Conservation (phyloP, 1,140 invertebrate species). For the Magallana ariakensis region DNA sequence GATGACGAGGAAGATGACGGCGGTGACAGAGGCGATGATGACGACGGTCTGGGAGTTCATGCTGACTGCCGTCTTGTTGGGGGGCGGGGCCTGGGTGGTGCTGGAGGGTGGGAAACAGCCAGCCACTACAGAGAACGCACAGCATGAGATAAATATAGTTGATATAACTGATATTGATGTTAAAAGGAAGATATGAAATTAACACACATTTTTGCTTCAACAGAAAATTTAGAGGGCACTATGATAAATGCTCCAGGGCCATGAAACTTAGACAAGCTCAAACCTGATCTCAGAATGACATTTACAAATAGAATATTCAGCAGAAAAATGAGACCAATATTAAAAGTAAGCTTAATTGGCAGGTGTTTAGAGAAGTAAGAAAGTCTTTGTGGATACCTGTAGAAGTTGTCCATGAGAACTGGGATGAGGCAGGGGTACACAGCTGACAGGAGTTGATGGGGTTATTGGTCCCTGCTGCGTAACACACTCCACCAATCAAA, state of each 20-base stretch:
- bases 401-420: slow-evolving; percentile 26
- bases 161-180: too few species aligned
- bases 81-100: neutral
- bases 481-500: slow-evolving; percentile 49
- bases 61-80: neutral
- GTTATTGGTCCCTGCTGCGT: neutral
- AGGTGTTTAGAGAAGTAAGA: too few species aligned
- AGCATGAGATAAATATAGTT: too few species aligned
- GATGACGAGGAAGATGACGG: neutral
- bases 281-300: too few species aligned
- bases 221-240: too few species aligned
- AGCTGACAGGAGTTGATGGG: slow-evolving; percentile 39
- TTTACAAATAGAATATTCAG: too few species aligned
- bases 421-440: slow-evolving; percentile 26
- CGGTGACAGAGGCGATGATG: neutral
- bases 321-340: too few species aligned
- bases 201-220: too few species aligned
- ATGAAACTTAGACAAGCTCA: too few species aligned
- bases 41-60: neutral
- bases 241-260: too few species aligned
- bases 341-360: too few species aligned
- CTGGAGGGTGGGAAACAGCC: neutral
- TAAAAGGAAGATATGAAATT: too few species aligned
- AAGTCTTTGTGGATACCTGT: slow-evolving; percentile 11
- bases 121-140: neutral